Base-by-base conservation (phyloP, 2,113 vertebrate genomes). In the Hippopotamus amphibius region DNA sequence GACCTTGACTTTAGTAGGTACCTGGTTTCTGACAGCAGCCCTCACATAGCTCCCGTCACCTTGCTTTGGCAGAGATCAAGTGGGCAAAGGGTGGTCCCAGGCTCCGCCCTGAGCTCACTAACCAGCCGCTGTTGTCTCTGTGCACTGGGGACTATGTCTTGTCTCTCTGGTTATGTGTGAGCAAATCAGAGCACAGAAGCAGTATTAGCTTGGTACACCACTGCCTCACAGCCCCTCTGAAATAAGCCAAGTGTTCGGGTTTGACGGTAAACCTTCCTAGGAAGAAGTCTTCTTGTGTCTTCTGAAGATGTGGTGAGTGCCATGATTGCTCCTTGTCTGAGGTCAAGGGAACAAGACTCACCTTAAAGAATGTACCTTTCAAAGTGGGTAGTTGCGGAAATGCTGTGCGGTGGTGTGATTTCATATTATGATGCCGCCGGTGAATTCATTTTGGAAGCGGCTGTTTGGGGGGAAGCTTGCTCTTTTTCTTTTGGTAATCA, bases 401-500 rank as follows among this genome's bases (percentile, higher is more conserved):
- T 21, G 5, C 21, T 30, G 41, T 30, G 84, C 2, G 5, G 81
- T 9, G 24, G 41, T 88, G 46, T 0, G 5, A 71, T n/a, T 69
- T 87, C 59, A 26, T 80, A 24, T 48, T 48, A 90, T 4, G 84
- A 90, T 3, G 77, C 87, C 91, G 96, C 84, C 87, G 91, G 48
- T 55, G 84, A 61, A 88, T 69, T 76, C 57, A 76, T 79, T 96
- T 97, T 95, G 74, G 61, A 83, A 96, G 80, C 74, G 94, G 41
- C 81, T 43, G 4, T 61, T 90, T 2, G 21, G 6, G 84, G 82
- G 71, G 7, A 92, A 37, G 81, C 81, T 93, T 55, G 77, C 88
- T 90, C 61, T 33, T 94, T 95, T 55, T 95, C 68, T 97, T 97
- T 63, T 95, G 69, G 50, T 84, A 72, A 96, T 80, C 87, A 74